Base-by-base conservation (phyloP, 1,140 invertebrate species). In the Vollenhovia emeryi region DNA sequence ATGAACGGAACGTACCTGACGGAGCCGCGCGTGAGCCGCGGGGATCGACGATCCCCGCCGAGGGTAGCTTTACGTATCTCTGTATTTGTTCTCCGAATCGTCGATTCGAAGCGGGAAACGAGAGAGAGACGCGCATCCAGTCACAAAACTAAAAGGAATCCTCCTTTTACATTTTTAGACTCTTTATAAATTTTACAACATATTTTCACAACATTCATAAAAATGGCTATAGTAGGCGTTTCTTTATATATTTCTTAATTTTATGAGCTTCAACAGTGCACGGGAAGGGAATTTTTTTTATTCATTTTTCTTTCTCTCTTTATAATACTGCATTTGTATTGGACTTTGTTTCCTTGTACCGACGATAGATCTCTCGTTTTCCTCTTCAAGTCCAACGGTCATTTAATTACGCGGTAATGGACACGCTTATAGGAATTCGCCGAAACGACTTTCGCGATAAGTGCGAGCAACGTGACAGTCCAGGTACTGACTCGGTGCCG, bases 151-250 rank as follows among this genome's bases (percentile, higher is more conserved):
- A 82, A 57, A 55, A 73, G 52, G 78, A 82, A 82, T 71, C 27
- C 11, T 57, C 78, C 36, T 57, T 68, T 79, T 43, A 66, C 43
- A 13, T 33, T 52, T 79, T 79, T 68, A 66, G 60, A 82, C 78
- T 82, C 66, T 82, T 89, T 87, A 90, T 91, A 91, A 89, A 92
- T 91, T 89, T 91, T 86, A 87, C 78, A 82, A 71, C 84, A 86
- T 91, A 92, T 90, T 88, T 90, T 84, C 86, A 50, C 71, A 82
- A 85, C 87, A 91, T 91, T 84, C 60, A 57, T 66, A 59, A 57
- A 69, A 69, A 60, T 66, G 68, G 21, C 52, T 75, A 69, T 52
- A 43, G 62, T n/a, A 48, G 40, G 48, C 27, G 48, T 64, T 64
- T 45, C 52, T 40, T 59, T 80, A 48, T 57, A 57, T 57, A 59